phyloP scores from a whole-genome alignment of 2,888 invertebrate species.

The Drosophila emarginata region DNA sequence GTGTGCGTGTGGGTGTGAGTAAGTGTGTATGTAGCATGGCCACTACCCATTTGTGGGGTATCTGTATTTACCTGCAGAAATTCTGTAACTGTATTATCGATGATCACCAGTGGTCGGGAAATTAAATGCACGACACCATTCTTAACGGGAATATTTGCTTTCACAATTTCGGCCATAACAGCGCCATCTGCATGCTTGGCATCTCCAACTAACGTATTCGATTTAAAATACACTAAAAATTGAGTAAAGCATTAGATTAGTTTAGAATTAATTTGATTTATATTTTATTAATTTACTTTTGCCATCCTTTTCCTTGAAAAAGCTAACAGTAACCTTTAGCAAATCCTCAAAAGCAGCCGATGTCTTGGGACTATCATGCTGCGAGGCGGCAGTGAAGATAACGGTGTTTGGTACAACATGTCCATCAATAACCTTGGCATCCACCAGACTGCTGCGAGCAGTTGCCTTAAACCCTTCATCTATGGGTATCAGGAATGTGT shows the following conservation, averaged over 20 bases:
- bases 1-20: slow-evolving; percentile 26
- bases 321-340: slow-evolving; percentile 91
- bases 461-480: slow-evolving; percentile 93
- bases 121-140: slow-evolving; percentile 97
- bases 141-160: slow-evolving; percentile 94
- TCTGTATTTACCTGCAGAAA: slow-evolving; percentile 89
- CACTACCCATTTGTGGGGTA: neutral
- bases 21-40: slow-evolving; percentile 4
- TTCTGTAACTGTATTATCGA: slow-evolving; percentile 93
- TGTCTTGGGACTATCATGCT: slow-evolving; percentile 88
- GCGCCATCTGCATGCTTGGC: slow-evolving; percentile 91
- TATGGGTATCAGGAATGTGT: slow-evolving; percentile 95
- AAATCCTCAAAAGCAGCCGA: slow-evolving; percentile 92
- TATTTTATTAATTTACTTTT: slow-evolving; percentile 84
- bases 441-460: slow-evolving; percentile 89
- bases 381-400: slow-evolving; percentile 92
- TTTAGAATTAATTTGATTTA: too few species aligned
- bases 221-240: slow-evolving; percentile 89
- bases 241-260: neutral
- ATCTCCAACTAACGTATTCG: slow-evolving; percentile 91
- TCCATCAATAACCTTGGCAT: slow-evolving; percentile 93
- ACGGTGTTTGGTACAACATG: slow-evolving; percentile 94
- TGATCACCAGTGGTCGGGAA: slow-evolving; percentile 94
- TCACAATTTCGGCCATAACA: slow-evolving; percentile 93
- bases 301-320: slow-evolving; percentile 88